Percentiles rank a stretch among this genome's conserved stretches.
Evolutionary conservation across 53 echinoderm and acorn worm species (phyloP).

Genomic region (Actinopyga echinites): DNA sequence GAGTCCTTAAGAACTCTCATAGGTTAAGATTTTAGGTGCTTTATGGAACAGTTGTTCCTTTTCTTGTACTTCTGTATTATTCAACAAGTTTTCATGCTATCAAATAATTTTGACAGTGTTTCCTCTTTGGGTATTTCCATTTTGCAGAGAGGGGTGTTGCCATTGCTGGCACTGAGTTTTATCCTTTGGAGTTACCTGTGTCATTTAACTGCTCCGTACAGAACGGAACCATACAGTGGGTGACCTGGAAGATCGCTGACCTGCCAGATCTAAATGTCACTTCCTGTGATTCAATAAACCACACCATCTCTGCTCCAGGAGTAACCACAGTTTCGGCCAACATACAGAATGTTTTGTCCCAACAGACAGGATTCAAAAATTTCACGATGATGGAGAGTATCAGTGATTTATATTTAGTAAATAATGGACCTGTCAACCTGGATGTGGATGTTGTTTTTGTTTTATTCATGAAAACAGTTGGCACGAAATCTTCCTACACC

Average conservation of each 20-base stretch:
- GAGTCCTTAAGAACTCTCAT: neutral
- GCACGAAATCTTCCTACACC: constrained; percentile 53
- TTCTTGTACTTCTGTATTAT: neutral
- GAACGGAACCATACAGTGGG: constrained; percentile 66
- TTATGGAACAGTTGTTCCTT: neutral
- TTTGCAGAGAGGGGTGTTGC: neutral
- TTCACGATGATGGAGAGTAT: constrained; percentile 59
- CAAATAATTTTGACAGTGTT: neutral
- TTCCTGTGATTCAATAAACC: neutral
- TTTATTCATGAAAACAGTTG: constrained; percentile 61
- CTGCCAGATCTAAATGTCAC: neutral
- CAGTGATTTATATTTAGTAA: constrained; percentile 66
- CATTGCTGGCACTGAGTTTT: neutral
- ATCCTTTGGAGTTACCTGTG: constrained; percentile 69
- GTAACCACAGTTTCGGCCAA: constrained; percentile 40
- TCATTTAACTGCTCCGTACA: constrained; percentile 31
- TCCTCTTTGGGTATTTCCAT: neutral
- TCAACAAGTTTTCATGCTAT: neutral
- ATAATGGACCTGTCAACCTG: constrained; percentile 67
- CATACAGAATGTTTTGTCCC: constrained; percentile 58
- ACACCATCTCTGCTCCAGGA: constrained; percentile 56
- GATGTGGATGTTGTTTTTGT: constrained; percentile 60
- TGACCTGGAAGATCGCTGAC: constrained; percentile 61
- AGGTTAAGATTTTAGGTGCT: neutral
- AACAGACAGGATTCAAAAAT: neutral